Evolutionary conservation across 2,113 vertebrate species (phyloP).

Genomic region (Nothocercus julius): DNA sequence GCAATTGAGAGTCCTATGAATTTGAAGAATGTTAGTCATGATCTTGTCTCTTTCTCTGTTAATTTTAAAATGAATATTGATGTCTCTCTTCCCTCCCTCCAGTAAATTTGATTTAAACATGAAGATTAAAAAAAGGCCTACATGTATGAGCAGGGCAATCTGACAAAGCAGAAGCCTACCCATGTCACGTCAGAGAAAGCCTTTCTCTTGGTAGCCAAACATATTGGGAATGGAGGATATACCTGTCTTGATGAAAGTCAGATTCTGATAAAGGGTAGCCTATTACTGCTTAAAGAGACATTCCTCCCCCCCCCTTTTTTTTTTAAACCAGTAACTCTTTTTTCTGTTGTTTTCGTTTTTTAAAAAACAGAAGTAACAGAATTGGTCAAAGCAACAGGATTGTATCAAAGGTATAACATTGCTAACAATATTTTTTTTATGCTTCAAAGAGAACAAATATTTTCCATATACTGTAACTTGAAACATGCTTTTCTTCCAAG

Average conservation of each 20-base stretch:
- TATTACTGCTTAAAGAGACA: not conserved
- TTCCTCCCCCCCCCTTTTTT: not conserved
- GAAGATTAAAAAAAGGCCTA: not conserved
- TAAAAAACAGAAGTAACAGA: not conserved
- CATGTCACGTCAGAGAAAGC: not conserved
- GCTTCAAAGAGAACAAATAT: not conserved
- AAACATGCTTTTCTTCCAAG: not conserved
- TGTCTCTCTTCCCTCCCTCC: not conserved
- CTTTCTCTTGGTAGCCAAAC: not conserved
- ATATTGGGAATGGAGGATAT: not conserved
- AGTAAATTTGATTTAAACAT: not conserved
- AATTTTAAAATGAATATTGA: not conserved
- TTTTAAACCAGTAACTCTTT: no score
- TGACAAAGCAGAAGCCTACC: not conserved
- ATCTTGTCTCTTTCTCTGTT: not conserved
- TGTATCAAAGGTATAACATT: not conserved
- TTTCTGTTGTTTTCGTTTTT: not conserved
- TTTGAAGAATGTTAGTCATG: not conserved
- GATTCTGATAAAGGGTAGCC: not conserved
- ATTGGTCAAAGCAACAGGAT: not conserved
- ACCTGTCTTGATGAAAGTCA: not conserved
- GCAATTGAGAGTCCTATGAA: not conserved
- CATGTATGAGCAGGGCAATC: not conserved
- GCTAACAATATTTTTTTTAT: not conserved
- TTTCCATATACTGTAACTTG: not conserved